Conservation (phyloP, 2,113 vertebrate genomes). For the Chelonoidis abingdonii region DNA sequence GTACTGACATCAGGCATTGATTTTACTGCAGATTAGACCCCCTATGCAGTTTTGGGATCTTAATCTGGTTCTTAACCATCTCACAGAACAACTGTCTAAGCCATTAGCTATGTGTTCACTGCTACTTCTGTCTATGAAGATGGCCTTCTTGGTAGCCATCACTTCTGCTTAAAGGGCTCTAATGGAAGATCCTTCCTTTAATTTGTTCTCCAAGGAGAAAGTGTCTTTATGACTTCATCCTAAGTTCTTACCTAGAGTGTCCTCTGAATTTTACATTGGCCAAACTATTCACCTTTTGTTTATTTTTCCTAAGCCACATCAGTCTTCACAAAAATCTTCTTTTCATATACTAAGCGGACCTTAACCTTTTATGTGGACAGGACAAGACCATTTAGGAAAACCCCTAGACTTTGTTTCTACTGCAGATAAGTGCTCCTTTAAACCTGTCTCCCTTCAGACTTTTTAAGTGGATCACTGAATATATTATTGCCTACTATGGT, state of each 20-base stretch:
- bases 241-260: neutral
- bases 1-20: too few relatives aligned
- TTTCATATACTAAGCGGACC: too few relatives aligned
- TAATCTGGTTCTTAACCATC: neutral
- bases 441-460: neutral
- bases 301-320: too few relatives aligned
- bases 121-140: neutral
- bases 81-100: neutral
- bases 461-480: neutral
- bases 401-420: neutral
- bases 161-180: neutral
- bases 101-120: neutral
- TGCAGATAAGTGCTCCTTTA: neutral
- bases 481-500: neutral
- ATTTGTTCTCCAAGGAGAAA: neutral
- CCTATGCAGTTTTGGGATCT: neutral
- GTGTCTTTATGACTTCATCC: neutral
- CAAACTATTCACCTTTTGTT: neutral
- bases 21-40: neutral
- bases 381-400: too few relatives aligned
- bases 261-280: neutral
- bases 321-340: too few relatives aligned
- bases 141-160: neutral
- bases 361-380: too few relatives aligned
- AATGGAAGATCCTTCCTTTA: neutral